Evolutionary conservation across 2,113 vertebrate species (phyloP).

Genomic region (Lophochroa leadbeateri): DNA sequence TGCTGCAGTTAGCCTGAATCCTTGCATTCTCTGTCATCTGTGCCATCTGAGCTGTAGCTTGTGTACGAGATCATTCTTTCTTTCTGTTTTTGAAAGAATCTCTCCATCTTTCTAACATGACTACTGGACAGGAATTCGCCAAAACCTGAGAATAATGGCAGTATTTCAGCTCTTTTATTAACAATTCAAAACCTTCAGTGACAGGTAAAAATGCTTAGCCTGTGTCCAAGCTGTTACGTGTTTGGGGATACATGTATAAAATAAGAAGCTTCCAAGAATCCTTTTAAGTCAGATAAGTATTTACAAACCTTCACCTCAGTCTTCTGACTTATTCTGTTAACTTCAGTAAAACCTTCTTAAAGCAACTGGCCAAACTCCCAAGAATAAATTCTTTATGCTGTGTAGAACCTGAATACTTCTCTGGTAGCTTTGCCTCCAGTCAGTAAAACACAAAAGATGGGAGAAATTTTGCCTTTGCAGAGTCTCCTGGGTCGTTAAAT

Average conservation of each 20-base stretch:
- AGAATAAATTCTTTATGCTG: background rate
- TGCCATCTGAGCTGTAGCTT: background rate
- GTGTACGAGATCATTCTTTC: background rate
- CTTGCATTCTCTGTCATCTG: background rate
- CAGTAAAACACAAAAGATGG: background rate
- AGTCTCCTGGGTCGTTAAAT: background rate
- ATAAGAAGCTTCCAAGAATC: background rate
- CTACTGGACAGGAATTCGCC: background rate
- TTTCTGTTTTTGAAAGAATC: background rate
- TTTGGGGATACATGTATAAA: background rate
- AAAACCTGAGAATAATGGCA: background rate
- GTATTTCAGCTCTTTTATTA: slow-evolving; percentile 15
- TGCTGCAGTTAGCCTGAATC: background rate
- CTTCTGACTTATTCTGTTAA: background rate
- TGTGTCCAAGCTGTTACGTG: background rate
- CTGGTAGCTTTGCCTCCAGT: background rate
- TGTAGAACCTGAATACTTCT: background rate
- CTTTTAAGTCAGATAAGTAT: background rate
- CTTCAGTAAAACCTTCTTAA: background rate
- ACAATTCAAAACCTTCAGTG: background rate
- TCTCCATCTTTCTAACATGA: background rate
- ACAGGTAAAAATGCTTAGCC: background rate
- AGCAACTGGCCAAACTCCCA: background rate
- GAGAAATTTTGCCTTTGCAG: background rate
- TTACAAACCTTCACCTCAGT: background rate